Conservation (phyloP, 1,140 invertebrate species). For the Atta texana region DNA sequence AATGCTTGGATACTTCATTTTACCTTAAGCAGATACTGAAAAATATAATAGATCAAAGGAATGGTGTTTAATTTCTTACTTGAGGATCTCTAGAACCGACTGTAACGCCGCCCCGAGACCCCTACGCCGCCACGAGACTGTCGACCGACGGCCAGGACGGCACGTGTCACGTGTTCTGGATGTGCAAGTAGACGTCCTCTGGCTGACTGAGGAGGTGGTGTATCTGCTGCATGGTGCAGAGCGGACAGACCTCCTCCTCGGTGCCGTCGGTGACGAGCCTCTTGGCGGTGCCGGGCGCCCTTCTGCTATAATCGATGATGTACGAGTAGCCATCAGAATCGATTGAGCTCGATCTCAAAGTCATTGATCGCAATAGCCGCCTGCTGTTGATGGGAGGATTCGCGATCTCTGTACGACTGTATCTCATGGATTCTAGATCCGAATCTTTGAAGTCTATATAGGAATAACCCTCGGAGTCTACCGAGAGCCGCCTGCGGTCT, state of each 20-base stretch:
- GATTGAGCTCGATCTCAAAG: constrained; percentile 64
- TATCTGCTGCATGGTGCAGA: constrained; percentile 84
- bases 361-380: constrained; percentile 24
- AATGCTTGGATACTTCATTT: too few relatives aligned
- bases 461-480: constrained; percentile 83
- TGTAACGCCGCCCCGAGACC: constrained; percentile 39
- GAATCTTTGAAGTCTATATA: constrained; percentile 79
- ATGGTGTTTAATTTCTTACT: too few relatives aligned
- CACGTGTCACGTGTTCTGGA: constrained; percentile 80
- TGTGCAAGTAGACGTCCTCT: constrained; percentile 79
- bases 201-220: constrained; percentile 80
- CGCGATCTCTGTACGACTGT: neutral
- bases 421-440: constrained; percentile 64
- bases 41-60: too few relatives aligned
- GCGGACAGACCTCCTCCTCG: constrained; percentile 82
- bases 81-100: neutral
- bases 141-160: constrained; percentile 61
- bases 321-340: constrained; percentile 80
- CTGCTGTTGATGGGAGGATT: constrained; percentile 23
- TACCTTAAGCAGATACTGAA: too few relatives aligned
- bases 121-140: constrained; percentile 52
- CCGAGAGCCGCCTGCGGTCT: constrained; percentile 72
- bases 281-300: constrained; percentile 70
- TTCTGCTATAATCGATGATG: constrained; percentile 73
- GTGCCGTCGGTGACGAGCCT: constrained; percentile 73